Percentiles rank a stretch among this genome's conserved stretches.
Conservation (phyloP, 2,888 invertebrate genomes). For the Masnerella sp. region DNA sequence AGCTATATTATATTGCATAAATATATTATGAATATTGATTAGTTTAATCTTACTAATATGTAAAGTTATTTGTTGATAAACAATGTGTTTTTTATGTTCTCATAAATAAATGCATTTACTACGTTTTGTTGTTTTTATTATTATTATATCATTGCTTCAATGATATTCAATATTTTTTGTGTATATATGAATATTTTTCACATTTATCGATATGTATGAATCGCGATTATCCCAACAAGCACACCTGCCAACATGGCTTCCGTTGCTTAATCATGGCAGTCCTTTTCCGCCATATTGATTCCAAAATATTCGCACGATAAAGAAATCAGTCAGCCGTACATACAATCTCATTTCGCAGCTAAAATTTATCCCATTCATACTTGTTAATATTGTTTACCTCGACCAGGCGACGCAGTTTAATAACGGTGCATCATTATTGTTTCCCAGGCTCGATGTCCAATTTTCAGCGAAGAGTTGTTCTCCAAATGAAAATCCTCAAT, state of each 20-base stretch:
- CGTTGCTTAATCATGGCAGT: conserved; percentile 76
- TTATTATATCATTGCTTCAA: no score
- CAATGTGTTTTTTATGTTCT: no score
- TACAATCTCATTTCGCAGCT: conserved; percentile 39
- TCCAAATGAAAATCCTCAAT: conserved; percentile 16
- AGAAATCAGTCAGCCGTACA: conserved; percentile 48
- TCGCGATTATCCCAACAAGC: conserved; percentile 68
- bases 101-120: no score
- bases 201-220: conserved; percentile 64
- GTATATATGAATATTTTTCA: no score
- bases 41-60: no score
- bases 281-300: conserved; percentile 76
- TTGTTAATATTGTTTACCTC: conserved; percentile 65
- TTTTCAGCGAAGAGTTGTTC: conserved; percentile 44
- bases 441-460: conserved; percentile 62
- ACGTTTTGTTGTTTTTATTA: no score
- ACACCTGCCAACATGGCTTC: conserved; percentile 78
- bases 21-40: no score
- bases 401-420: conserved; percentile 59
- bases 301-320: conserved; percentile 68
- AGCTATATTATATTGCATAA: no score
- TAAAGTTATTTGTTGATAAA: no score
- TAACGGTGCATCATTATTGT: conserved; percentile 61
- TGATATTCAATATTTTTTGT: no score
- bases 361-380: no score